Percentiles rank a stretch among this genome's conserved stretches.
Evolutionary conservation across 2,113 vertebrate genomes (phyloP).

Genomic region (Sander lucioperca): DNA sequence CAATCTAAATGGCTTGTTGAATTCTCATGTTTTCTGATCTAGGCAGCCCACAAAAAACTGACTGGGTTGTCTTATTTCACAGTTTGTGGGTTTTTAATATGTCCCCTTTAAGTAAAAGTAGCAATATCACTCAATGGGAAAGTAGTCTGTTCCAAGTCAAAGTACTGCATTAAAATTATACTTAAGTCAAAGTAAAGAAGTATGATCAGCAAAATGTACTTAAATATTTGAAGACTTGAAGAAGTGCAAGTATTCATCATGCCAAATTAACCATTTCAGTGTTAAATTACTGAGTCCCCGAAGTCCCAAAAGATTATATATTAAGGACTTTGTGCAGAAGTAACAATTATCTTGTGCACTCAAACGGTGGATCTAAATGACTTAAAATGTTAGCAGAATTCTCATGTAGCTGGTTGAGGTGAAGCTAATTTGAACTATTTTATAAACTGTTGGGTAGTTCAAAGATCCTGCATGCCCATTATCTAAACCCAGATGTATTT

Average conservation of each 20-base stretch:
- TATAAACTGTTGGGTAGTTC: no score
- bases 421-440: no score
- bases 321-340: background rate
- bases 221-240: no score
- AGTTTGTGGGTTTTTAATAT: no score
- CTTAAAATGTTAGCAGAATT: background rate
- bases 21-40: no score
- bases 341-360: background rate
- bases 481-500: no score
- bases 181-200: background rate
- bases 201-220: no score
- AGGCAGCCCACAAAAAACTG: no score
- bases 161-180: background rate
- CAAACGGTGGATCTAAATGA: background rate
- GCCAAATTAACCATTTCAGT: background rate
- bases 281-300: background rate
- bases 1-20: no score
- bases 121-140: background rate
- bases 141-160: background rate
- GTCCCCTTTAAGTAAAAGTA: background rate
- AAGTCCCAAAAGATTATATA: background rate
- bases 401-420: background rate
- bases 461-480: no score
- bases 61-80: no score
- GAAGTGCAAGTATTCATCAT: no score